Percentiles rank a stretch among this genome's conserved stretches.
phyloP scores from a whole-genome alignment of 2,797 vertebrate genomes.

The Prunella strophiata region DNA sequence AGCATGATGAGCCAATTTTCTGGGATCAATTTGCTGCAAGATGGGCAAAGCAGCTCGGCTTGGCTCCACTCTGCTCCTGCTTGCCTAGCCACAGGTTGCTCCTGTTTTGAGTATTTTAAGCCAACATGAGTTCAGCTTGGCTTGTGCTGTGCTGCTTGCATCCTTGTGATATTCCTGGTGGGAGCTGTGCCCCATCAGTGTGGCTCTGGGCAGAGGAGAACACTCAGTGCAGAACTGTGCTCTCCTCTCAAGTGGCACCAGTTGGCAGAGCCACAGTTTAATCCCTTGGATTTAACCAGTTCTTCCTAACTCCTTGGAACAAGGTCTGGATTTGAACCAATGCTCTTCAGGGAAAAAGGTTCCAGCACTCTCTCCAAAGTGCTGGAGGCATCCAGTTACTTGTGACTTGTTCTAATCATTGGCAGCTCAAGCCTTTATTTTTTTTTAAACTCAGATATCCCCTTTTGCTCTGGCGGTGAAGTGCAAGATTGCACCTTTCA shows the following conservation, averaged over 20 bases:
- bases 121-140: background rate
- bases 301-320: background rate
- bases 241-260: background rate
- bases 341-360: background rate
- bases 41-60: background rate
- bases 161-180: background rate
- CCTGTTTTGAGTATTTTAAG: background rate
- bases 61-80: background rate
- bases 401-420: background rate
- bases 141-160: background rate
- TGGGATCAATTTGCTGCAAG: conserved; percentile 12
- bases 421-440: background rate
- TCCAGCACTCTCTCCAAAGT: background rate
- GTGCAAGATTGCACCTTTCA: conserved; percentile 14
- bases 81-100: background rate
- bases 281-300: background rate
- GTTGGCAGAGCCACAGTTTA: background rate
- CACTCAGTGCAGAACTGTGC: background rate
- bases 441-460: background rate
- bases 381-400: background rate
- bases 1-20: background rate
- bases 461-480: background rate
- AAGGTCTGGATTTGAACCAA: background rate
- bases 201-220: background rate
- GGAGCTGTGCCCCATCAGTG: background rate